phyloP scores from a whole-genome alignment of 2,113 vertebrate genomes.

The Piprites chloris region DNA sequence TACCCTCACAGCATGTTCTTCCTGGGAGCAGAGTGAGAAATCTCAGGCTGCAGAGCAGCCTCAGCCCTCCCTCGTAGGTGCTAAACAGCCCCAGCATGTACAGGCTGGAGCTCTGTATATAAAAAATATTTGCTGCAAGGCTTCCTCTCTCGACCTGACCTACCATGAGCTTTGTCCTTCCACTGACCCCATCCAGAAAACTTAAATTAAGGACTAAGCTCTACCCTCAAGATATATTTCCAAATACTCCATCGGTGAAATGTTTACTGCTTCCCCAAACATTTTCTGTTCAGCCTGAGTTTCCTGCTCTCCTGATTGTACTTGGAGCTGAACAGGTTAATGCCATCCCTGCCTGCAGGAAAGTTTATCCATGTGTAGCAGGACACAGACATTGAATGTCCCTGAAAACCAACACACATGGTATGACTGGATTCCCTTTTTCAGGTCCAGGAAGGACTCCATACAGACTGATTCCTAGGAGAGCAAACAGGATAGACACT shows the following conservation, averaged over 20 bases:
- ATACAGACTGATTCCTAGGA: not conserved
- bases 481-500: not conserved
- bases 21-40: not conserved
- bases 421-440: not conserved
- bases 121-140: not conserved
- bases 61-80: fast-evolving
- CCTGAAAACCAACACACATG: not conserved
- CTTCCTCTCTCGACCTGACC: not conserved
- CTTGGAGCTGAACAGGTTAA: not conserved
- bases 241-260: not conserved
- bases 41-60: not conserved
- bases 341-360: fast-evolving
- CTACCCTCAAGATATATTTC: not conserved
- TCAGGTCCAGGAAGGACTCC: not conserved
- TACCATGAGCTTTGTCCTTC: not conserved
- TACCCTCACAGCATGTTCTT: not conserved
- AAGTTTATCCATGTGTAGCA: fast-evolving
- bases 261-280: not conserved
- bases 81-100: not conserved
- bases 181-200: not conserved
- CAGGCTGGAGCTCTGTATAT: not conserved
- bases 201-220: not conserved
- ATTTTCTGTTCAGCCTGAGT: not conserved
- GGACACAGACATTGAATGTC: fast-evolving
- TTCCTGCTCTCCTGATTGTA: not conserved